phyloP scores from a whole-genome alignment of 2,797 vertebrate species.

The Apogon hyalosoma region DNA sequence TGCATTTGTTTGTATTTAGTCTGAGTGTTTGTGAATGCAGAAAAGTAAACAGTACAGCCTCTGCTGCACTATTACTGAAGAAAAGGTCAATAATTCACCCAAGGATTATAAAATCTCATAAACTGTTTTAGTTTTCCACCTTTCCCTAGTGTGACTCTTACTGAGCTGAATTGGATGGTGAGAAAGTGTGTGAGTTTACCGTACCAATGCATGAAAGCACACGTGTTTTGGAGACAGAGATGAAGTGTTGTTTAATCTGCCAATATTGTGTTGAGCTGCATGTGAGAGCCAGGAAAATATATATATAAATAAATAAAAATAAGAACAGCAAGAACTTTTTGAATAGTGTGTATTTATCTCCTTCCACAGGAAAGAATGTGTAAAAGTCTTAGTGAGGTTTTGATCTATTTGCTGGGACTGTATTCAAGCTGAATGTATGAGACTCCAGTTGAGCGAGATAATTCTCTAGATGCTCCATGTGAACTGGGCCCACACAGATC shows the following conservation, averaged over 20 bases:
- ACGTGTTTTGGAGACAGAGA: slow-evolving; percentile 17
- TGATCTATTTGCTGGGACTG: slow-evolving; percentile 50
- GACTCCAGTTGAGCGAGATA: slow-evolving; percentile 52
- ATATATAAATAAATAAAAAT: slow-evolving; percentile 4
- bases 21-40: slow-evolving; percentile 6
- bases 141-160: slow-evolving; percentile 21
- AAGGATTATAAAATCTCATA: slow-evolving; percentile 27
- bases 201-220: slow-evolving; percentile 29
- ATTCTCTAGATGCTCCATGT: slow-evolving; percentile 50
- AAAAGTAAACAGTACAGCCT: slow-evolving; percentile 19
- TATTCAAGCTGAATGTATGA: slow-evolving; percentile 35
- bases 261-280: slow-evolving; percentile 24
- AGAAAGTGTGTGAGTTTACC: slow-evolving; percentile 10
- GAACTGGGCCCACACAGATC: slow-evolving; percentile 49
- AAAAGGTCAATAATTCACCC: slow-evolving; percentile 60
- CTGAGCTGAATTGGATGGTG: slow-evolving; percentile 7
- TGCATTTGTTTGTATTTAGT: slow-evolving; percentile 32
- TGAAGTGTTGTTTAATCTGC: slow-evolving; percentile 14
- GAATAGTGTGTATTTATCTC: slow-evolving; percentile 21
- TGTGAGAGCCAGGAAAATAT: neutral
- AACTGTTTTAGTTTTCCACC: slow-evolving; percentile 37
- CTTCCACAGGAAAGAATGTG: slow-evolving; percentile 5
- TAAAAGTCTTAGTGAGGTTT: slow-evolving; percentile 25
- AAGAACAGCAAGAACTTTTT: slow-evolving; percentile 5
- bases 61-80: slow-evolving; percentile 1